These are phyloP conservation scores for Trichoplusia ni DNA, from an alignment of 1,140 invertebrate species.

Conservation along the genomic window DNA sequence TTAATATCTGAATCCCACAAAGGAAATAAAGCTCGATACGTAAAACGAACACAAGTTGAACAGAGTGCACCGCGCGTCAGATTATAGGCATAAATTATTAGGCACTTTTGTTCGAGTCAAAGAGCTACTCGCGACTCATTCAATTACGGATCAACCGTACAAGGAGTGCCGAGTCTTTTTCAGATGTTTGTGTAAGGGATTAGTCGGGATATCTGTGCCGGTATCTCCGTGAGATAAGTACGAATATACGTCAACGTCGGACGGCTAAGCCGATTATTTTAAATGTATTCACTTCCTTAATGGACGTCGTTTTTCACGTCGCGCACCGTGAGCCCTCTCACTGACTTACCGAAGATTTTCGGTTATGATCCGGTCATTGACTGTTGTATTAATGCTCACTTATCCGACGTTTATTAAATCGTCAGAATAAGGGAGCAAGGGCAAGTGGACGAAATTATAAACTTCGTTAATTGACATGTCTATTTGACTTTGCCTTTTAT, in stretches of 20 bases:
- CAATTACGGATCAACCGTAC: conserved; percentile 71
- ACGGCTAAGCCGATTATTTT: conserved; percentile 81
- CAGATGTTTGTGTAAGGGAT: conserved; percentile 79
- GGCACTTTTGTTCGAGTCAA: conserved; percentile 76
- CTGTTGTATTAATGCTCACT: conserved; percentile 65
- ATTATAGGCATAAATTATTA: conserved; percentile 81
- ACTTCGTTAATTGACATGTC: conserved; percentile 25
- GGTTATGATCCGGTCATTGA: conserved; percentile 78
- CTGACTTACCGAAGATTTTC: conserved; percentile 76
- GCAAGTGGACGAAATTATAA: conserved; percentile 33
- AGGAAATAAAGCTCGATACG: conserved; percentile 63
- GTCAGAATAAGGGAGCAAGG: conserved; percentile 33
- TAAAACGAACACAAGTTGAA: conserved; percentile 67
- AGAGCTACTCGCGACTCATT: conserved; percentile 64
- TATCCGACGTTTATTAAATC: conserved; percentile 69
- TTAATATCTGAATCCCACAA: conserved; percentile 74
- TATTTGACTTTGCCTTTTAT: conserved; percentile 6
- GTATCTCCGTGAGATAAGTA: conserved; percentile 81
- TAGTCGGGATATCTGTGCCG: conserved; percentile 78
- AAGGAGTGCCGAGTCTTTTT: conserved; percentile 77
- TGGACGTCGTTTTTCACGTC: conserved; percentile 79
- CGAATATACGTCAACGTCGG: conserved; percentile 81
- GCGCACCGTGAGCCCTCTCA: conserved; percentile 54
- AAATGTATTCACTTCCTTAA: conserved; percentile 82
- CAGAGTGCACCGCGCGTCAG: conserved; percentile 67